Conservation (phyloP, 2,888 invertebrate genomes). For the Dryomyza anilis region DNA sequence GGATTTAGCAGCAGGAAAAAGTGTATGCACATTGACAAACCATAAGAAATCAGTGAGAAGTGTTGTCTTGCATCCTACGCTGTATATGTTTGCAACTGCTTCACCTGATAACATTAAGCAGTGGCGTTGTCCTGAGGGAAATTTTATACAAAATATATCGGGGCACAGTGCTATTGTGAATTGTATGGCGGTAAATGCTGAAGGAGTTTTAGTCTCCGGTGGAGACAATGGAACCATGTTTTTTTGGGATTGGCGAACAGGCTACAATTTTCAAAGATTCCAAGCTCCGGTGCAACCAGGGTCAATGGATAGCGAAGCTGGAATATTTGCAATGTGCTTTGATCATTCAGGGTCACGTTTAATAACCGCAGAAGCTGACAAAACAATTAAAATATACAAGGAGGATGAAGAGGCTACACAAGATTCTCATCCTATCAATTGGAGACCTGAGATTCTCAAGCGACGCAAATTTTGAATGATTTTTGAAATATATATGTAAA, state of each 20-base stretch:
- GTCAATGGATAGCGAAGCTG: constrained; percentile 98
- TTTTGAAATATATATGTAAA: too few relatives aligned
- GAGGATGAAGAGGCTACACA: constrained; percentile 96
- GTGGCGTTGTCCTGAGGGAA: constrained; percentile 98
- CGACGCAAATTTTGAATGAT: constrained; percentile 84
- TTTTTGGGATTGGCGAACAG: constrained; percentile 99
- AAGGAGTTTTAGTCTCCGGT: constrained; percentile 95
- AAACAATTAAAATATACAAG: constrained; percentile 98
- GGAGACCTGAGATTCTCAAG: constrained; percentile 96
- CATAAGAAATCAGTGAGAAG: constrained; percentile 95
- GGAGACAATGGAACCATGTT: constrained; percentile 98
- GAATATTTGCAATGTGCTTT: constrained; percentile 94
- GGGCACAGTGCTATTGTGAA: constrained; percentile 98
- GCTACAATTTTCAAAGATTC: constrained; percentile 95
- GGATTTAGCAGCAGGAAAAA: constrained; percentile 96
- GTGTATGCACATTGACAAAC: constrained; percentile 92
- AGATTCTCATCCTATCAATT: constrained; percentile 94
- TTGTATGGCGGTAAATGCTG: constrained; percentile 92
- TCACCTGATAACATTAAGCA: constrained; percentile 99
- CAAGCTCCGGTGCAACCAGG: constrained; percentile 96
- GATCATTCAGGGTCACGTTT: constrained; percentile 94
- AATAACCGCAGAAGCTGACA: constrained; percentile 97
- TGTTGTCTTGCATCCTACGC: constrained; percentile 75
- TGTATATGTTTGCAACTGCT: constrained; percentile 94
- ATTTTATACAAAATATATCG: constrained; percentile 94